Evolutionary conservation across 2,797 vertebrate genomes (phyloP).

Genomic region (Rhabdomys pumilio): DNA sequence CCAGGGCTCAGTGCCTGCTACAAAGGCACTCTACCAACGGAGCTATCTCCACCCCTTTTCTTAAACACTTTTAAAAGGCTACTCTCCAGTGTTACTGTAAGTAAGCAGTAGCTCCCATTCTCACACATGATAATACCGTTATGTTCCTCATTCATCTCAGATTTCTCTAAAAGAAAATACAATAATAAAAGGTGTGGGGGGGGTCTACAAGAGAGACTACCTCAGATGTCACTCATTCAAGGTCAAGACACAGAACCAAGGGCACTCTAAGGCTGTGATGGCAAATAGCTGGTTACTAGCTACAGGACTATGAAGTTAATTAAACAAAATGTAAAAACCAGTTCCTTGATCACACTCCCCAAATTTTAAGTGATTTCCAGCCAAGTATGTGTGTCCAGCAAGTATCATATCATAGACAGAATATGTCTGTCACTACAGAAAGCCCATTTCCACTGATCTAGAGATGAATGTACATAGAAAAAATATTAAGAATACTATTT

Average conservation of each 20-base stretch:
- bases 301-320: not conserved
- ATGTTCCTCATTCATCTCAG: slow-evolving; percentile 17
- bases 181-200: slow-evolving; percentile 16
- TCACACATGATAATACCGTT: slow-evolving; percentile 44
- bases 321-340: not conserved
- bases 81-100: slow-evolving; percentile 26
- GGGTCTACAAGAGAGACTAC: not conserved
- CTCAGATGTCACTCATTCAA: not conserved
- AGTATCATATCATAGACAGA: not conserved
- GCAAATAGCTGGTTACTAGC: not conserved
- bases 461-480: not conserved
- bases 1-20: not conserved
- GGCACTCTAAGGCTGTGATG: not conserved
- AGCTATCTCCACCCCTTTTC: not conserved
- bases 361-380: not conserved
- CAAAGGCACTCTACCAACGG: not conserved
- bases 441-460: not conserved
- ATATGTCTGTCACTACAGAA: not conserved
- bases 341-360: not conserved
- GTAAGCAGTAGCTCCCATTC: slow-evolving; percentile 27
- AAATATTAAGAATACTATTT: slow-evolving; percentile 51
- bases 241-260: not conserved
- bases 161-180: slow-evolving; percentile 39
- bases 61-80: slow-evolving; percentile 41
- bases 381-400: not conserved